Evolutionary conservation across 2,797 vertebrate species (phyloP).

Genomic region (Liparis tanakae): DNA sequence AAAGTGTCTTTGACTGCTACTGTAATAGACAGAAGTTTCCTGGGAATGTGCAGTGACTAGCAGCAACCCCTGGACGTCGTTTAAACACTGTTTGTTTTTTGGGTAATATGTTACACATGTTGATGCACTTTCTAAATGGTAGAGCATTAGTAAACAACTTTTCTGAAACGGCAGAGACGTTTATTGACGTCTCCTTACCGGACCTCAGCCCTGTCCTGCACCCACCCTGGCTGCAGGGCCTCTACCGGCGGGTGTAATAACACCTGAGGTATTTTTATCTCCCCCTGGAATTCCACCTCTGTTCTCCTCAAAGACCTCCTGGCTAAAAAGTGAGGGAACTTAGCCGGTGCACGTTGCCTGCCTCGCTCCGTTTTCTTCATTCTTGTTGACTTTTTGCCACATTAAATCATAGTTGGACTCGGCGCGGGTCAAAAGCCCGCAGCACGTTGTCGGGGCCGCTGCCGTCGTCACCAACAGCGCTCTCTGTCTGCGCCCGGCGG

Average conservation of each 20-base stretch:
- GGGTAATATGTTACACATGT: slow-evolving; percentile 5
- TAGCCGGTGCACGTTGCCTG: slow-evolving; percentile 30
- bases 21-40: neutral
- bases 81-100: neutral
- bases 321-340: slow-evolving; percentile 34
- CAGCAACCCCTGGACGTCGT: neutral
- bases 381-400: neutral
- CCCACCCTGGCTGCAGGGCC: slow-evolving; percentile 49
- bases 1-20: slow-evolving; percentile 64
- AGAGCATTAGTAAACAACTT: slow-evolving; percentile 13
- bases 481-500: slow-evolving; percentile 3
- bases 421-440: neutral
- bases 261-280: slow-evolving; percentile 83
- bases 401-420: slow-evolving; percentile 7
- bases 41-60: slow-evolving; percentile 1
- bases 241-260: slow-evolving; percentile 76
- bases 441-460: neutral
- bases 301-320: slow-evolving; percentile 47
- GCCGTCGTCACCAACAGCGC: neutral
- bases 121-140: neutral
- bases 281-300: slow-evolving; percentile 72
- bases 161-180: neutral
- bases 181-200: slow-evolving; percentile 11
- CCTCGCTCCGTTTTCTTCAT: slow-evolving; percentile 39
- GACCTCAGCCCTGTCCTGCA: slow-evolving; percentile 14